Conservation (phyloP, 1,140 invertebrate species). For the Bradynema listronoti region DNA sequence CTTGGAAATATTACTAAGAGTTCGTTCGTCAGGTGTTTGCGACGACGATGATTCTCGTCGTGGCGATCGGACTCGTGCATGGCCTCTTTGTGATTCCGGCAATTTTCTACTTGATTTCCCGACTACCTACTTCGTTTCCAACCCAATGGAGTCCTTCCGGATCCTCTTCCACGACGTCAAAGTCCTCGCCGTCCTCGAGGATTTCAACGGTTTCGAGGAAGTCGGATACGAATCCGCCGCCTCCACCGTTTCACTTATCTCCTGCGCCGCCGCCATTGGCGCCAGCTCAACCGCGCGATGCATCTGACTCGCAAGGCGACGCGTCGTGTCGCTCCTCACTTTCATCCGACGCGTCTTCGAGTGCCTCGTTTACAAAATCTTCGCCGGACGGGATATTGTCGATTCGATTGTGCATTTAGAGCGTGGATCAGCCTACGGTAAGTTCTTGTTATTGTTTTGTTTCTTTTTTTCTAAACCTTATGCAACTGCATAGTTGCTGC, state of each 20-base stretch:
- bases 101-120: conserved; percentile 35
- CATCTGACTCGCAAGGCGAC: too few species aligned
- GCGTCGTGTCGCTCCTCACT: neutral
- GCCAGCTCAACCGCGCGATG: too few species aligned
- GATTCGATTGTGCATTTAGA: neutral
- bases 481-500: neutral
- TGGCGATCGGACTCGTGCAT: conserved; percentile 37
- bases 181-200: too few species aligned
- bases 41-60: conserved; percentile 42
- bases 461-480: neutral
- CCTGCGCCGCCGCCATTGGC: too few species aligned
- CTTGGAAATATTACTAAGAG: neutral
- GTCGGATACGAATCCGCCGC: too few species aligned
- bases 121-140: conserved; percentile 17
- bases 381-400: conserved; percentile 1
- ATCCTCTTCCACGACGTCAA: too few species aligned
- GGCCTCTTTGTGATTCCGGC: conserved; percentile 41
- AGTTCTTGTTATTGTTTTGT: neutral
- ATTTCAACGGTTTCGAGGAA: too few species aligned
- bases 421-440: conserved; percentile 1
- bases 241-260: too few species aligned
- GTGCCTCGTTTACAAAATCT: neutral
- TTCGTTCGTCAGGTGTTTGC: conserved; percentile 29
- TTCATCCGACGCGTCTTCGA: neutral
- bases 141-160: too few species aligned